These are phyloP conservation scores for Agrotis exclamationis DNA, from an alignment of 2,888 invertebrate genomes.

Conservation along the genomic window DNA sequence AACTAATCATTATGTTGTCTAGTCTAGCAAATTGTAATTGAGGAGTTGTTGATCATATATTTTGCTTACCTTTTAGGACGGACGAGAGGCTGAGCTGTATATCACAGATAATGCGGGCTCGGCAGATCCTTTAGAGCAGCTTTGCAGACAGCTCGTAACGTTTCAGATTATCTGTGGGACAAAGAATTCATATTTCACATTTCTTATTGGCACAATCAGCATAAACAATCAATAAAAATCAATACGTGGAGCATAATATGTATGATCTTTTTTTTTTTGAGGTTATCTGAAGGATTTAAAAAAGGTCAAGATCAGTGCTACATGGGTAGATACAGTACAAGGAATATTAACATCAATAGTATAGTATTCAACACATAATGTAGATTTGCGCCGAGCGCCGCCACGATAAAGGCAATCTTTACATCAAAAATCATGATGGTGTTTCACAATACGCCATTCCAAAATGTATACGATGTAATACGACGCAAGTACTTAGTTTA, in stretches of 20 bases:
- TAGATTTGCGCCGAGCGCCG: conserved; percentile 77
- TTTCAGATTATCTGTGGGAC: conserved; percentile 82
- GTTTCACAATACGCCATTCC: conserved; percentile 78
- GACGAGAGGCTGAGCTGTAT: conserved; percentile 92
- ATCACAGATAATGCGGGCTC: conserved; percentile 91
- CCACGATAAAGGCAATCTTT: conserved; percentile 73
- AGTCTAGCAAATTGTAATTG: conserved; percentile 14
- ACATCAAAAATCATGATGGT: conserved; percentile 70
- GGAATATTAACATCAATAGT: conserved; percentile 56
- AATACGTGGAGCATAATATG: conserved; percentile 40
- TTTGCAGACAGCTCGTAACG: conserved; percentile 89
- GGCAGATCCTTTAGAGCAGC: conserved; percentile 90
- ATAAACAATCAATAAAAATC: conserved; percentile 49
- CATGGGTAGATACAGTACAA: conserved; percentile 45
- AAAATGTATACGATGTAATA: conserved; percentile 65
- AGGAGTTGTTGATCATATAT: neutral
- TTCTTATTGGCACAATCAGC: conserved; percentile 46
- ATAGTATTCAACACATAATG: conserved; percentile 45
- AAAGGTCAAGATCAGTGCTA: conserved; percentile 49
- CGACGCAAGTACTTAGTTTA: conserved; percentile 67
- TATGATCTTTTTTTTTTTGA: conserved; percentile 78
- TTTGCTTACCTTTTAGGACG: conserved; percentile 89
- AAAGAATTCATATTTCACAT: conserved; percentile 59
- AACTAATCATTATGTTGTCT: conserved; percentile 12
- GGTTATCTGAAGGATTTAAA: conserved; percentile 81